A percentile compares a stretch with the other conserved stretches of the same genome.
Conservation (phyloP, 2,797 vertebrate species). For the Falco rusticolus region DNA sequence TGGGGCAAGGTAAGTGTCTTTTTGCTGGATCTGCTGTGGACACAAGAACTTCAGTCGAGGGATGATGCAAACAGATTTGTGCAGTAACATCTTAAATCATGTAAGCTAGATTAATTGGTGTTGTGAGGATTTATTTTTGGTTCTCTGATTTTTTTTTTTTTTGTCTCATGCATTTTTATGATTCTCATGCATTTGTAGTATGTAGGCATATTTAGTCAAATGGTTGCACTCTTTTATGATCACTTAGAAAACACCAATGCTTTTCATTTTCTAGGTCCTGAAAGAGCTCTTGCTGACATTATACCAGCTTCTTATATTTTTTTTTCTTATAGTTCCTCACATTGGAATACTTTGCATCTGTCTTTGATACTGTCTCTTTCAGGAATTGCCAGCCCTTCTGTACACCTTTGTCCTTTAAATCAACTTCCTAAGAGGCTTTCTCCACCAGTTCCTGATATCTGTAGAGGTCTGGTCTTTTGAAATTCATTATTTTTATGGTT, state of each 20-base stretch:
- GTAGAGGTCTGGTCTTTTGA: background rate
- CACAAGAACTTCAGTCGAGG: background rate
- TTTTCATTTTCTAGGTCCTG: background rate
- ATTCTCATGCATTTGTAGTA: background rate
- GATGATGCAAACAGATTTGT: background rate
- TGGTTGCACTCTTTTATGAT: background rate
- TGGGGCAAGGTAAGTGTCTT: background rate
- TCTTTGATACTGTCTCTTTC: background rate
- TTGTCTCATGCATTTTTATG: background rate
- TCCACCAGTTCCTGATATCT: background rate
- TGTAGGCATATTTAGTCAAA: background rate
- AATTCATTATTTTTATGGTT: background rate
- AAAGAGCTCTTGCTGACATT: background rate
- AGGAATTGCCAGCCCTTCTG: background rate
- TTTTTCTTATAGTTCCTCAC: background rate
- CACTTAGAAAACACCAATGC: background rate
- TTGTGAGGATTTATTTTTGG: background rate
- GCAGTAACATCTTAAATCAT: background rate
- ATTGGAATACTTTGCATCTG: background rate
- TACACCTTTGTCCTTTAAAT: background rate
- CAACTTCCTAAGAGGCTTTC: background rate
- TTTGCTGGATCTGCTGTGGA: background rate
- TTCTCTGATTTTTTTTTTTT: background rate
- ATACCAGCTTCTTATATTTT: background rate
- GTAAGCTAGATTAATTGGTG: background rate